Evolutionary conservation across 2,888 invertebrate species (phyloP), one percentile per base, ranked within the genome.

Genomic region (Eupithecia subfuscata): DNA sequence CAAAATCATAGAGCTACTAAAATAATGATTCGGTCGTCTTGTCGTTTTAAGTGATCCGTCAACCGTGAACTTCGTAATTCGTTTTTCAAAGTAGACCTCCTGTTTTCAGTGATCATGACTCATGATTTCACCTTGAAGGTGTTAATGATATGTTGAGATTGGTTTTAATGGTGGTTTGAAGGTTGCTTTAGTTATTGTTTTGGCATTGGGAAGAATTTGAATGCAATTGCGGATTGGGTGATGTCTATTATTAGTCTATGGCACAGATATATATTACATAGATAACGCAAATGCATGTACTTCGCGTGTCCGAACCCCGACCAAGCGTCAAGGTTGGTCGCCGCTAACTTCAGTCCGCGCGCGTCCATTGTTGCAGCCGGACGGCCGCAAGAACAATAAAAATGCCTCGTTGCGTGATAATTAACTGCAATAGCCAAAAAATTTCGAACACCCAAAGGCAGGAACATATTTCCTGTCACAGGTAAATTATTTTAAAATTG

Each of bases 121-220:
- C 80, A 81, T 81, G 78, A 79, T 79, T 56, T 78, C 34, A 69
- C 67, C 70, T 77, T 74, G 71, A 72, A 74, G 4, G 76, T 80
- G 80, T 30, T 81, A 80, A 80, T 78, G n/a, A 78, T 68, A 70
- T n/a, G 71, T 75, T 77, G 75, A 69, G 65, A 68, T 69, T 70
- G 25, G 34, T 69, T 75, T 77, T 75, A 75, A 77, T 75, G 73
- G 34, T 71, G 60, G 69, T 52, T 30, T 45, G 71, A 73, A 75
- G 74, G 74, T 73, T 73, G 34, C 18, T 73, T 67, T 52, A 34
- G 34, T 34, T 67, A 70, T 68, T 70, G 56, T 6, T 71, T 56
- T 71, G 65, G 56, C 76, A 74, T 77, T 77, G 68, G n/a, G 65
- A 71, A 60, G 63, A 60, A 60, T 69, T 60, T 69, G 60, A 43